These are phyloP conservation scores for Clarias laeviceps DNA, from an alignment of 2,797 vertebrate species.

Conservation along the genomic window DNA sequence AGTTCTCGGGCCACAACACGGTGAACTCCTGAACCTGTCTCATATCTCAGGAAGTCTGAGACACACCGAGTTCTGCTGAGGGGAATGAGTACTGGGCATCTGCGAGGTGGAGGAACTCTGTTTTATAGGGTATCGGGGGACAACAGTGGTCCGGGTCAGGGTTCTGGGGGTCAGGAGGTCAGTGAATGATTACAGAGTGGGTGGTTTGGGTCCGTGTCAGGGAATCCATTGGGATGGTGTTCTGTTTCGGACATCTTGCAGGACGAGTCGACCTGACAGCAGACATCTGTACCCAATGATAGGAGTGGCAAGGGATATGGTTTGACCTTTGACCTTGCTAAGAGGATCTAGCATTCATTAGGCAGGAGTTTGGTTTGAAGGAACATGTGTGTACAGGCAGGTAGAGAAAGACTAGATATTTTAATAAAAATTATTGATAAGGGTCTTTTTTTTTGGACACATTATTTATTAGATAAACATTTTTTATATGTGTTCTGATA, in stretches of 20 bases:
- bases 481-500: too few species aligned
- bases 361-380: conserved; percentile 59
- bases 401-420: conserved; percentile 57
- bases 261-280: conserved; percentile 68
- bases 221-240: conserved; percentile 60
- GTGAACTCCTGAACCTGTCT: conserved; percentile 25
- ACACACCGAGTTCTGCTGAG: conserved; percentile 46
- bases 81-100: conserved; percentile 63
- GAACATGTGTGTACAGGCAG: conserved; percentile 74
- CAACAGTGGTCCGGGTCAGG: conserved; percentile 45
- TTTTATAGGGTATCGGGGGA: conserved; percentile 50
- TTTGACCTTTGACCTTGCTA: conserved; percentile 66
- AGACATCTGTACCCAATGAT: conserved; percentile 70
- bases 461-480: too few species aligned
- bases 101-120: conserved; percentile 30
- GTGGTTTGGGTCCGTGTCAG: conserved; percentile 51
- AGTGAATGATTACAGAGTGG: conserved; percentile 60
- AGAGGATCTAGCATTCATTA: conserved; percentile 72
- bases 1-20: background rate
- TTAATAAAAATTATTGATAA: too few species aligned
- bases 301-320: conserved; percentile 72
- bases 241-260: conserved; percentile 56
- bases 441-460: too few species aligned
- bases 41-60: conserved; percentile 8
- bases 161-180: conserved; percentile 57